Evolutionary conservation across 2,888 invertebrate species (phyloP), one percentile per base, ranked within the genome.

Genomic region (Chorisops tibialis): DNA sequence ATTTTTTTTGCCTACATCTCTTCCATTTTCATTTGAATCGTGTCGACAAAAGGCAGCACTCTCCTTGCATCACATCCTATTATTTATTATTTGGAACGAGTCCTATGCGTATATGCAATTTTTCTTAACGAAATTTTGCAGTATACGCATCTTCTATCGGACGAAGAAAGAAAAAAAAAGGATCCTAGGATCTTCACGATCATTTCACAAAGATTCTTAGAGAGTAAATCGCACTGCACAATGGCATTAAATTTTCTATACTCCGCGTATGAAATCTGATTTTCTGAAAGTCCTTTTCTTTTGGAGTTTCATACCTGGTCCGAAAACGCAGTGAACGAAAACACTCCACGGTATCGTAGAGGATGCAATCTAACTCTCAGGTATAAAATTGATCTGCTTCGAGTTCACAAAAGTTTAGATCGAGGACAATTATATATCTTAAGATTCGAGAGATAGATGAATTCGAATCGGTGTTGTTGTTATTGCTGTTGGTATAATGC

Each of bases 181-280:
- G 30, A 56, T 45, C 56, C 43, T 45, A 22, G 30, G 30, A 54
- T 56, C 35, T 45, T 18, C 30, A 56, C 30, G 43, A 56, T 45
- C 56, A 56, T 30, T 56, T 56, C 56, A 18, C 11, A 16, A 14
- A 16, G 43, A 45, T 19, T n/a, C 4, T 14, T 9, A n/a, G 19
- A 35, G 7, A 37, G 52, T 52, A 56, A 56, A 56, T 56, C 56
- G 56, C 56, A 48, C 38, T 6, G 14, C 39, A 59, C 59, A 59
- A 59, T 59, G 37, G 59, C 19, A 49, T 59, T 39, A 48, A 59
- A 59, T 59, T 59, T 59, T 59, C 24, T 59, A 48, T 59, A 48
- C 37, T 30, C 5, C 30, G 22, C 48, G 59, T 45, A 59, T 59
- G 59, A 59, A 59, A 59, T 59, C 59, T 59, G 59, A 59, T 59